Evolutionary conservation across 2,113 vertebrate species (phyloP).

Genomic region (Patagioenas fasciata): DNA sequence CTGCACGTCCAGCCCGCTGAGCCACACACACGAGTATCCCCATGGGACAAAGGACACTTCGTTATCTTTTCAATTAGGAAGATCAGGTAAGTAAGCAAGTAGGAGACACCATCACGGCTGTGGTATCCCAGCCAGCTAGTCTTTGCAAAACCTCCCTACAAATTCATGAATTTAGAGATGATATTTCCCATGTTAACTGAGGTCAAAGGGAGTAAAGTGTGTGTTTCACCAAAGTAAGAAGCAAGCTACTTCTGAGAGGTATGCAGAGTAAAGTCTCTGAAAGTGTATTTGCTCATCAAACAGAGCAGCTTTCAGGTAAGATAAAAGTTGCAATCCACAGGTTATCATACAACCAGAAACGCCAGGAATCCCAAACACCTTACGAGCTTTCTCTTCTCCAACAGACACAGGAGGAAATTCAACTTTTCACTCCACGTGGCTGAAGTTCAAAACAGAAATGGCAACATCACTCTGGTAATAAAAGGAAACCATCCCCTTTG

Average conservation of each 20-base stretch:
- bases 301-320: neutral
- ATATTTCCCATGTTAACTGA: neutral
- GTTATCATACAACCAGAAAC: neutral
- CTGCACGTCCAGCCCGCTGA: neutral
- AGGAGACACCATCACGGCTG: rapidly evolving
- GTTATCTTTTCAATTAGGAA: neutral
- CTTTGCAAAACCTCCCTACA: neutral
- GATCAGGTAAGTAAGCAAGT: neutral
- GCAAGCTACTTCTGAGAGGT: neutral
- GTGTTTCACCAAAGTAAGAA: neutral
- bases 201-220: neutral
- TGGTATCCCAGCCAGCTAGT: neutral
- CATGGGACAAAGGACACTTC: neutral
- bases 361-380: neutral
- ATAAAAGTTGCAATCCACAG: neutral
- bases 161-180: neutral
- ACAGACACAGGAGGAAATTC: neutral
- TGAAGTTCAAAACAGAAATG: neutral
- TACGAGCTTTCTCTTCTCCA: neutral
- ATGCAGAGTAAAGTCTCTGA: neutral
- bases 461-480: neutral
- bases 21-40: neutral
- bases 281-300: neutral
- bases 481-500: neutral
- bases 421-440: neutral